Percentiles rank a stretch among this genome's conserved stretches.
These are phyloP conservation scores for Hybognathus amarus DNA, from an alignment of 2,797 vertebrate species.

Conservation along the genomic window DNA sequence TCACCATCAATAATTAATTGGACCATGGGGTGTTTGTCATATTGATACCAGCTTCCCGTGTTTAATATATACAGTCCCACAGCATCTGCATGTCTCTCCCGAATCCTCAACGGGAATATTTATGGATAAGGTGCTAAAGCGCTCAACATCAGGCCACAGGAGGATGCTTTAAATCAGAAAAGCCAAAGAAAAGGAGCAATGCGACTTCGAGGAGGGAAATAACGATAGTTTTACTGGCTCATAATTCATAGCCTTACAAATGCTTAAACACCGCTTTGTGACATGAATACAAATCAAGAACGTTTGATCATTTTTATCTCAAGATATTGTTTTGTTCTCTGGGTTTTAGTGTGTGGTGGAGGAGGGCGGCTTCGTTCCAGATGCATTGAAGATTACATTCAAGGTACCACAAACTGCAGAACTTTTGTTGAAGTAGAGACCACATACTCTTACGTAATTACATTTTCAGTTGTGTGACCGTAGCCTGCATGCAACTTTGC, in stretches of 20 bases:
- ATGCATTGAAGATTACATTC: conserved; percentile 5
- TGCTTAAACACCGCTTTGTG: conserved; percentile 15
- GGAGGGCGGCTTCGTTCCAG: not conserved
- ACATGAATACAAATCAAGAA: conserved; percentile 32
- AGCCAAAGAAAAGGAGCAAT: conserved; percentile 43
- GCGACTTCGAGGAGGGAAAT: conserved; percentile 16
- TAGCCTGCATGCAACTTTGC: not conserved
- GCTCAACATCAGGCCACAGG: not conserved
- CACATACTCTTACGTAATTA: not conserved
- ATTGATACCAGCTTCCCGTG: not conserved
- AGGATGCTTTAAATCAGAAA: conserved; percentile 26
- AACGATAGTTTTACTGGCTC: conserved; percentile 35
- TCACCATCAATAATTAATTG: conserved; percentile 50
- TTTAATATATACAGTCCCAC: conserved; percentile 14
- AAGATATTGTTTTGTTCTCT: conserved; percentile 9
- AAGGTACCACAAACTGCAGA: conserved; percentile 6
- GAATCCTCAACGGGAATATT: conserved; percentile 3
- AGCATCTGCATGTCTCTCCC: not conserved
- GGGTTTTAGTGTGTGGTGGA: not conserved
- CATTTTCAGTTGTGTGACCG: not conserved
- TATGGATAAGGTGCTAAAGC: not conserved
- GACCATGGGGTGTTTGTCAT: conserved; percentile 28
- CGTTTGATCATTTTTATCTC: conserved; percentile 15
- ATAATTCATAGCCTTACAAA: conserved; percentile 37
- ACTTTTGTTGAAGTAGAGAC: not conserved